phyloP scores from a whole-genome alignment of 2,113 vertebrate genomes.

The Steatornis caripensis region DNA sequence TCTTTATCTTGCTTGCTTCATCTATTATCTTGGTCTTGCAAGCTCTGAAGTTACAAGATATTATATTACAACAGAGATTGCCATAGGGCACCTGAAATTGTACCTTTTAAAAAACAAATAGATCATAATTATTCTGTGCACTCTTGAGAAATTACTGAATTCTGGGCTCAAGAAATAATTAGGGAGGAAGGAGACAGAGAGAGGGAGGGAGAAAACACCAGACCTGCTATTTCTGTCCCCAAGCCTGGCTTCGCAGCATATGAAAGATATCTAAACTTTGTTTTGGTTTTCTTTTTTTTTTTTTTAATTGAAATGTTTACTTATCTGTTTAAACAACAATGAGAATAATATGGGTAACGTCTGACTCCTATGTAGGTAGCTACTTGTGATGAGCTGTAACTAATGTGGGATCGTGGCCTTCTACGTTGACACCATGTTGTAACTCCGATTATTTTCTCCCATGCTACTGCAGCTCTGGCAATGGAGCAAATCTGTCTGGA shows the following conservation, averaged over 20 bases:
- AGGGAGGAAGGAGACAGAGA: background rate
- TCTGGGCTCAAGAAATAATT: background rate
- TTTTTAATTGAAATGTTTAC: background rate
- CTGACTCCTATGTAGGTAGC: background rate
- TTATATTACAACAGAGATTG: background rate
- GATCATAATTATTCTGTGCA: background rate
- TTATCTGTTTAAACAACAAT: background rate
- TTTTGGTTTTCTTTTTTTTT: background rate
- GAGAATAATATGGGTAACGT: background rate
- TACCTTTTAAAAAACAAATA: background rate
- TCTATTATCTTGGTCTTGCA: background rate
- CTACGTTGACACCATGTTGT: background rate
- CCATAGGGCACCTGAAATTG: background rate
- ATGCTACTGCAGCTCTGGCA: background rate
- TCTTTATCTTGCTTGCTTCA: background rate
- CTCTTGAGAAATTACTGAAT: background rate
- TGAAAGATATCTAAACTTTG: background rate
- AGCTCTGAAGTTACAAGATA: background rate
- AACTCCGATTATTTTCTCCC: background rate
- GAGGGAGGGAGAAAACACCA: background rate
- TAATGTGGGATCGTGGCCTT: background rate
- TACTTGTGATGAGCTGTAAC: background rate
- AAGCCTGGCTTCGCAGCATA: background rate
- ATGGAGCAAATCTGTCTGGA: background rate
- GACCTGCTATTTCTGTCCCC: background rate